Percentiles rank a stretch among this genome's conserved stretches.
phyloP scores from a whole-genome alignment of 2,797 vertebrate genomes.

The Gambusia yucatana region DNA sequence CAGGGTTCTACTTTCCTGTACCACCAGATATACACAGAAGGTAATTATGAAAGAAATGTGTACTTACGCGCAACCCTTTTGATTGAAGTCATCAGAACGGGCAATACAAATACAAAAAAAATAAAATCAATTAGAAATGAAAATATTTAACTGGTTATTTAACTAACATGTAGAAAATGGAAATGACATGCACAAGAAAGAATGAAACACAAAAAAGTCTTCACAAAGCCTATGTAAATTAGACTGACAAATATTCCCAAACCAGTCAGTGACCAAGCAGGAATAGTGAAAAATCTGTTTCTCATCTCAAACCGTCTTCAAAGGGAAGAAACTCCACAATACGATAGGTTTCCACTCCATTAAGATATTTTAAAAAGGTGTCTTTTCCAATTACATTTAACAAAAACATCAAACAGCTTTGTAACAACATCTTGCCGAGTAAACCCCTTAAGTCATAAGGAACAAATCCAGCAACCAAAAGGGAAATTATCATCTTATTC shows the following conservation, averaged over 20 bases:
- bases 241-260: slow-evolving; percentile 34
- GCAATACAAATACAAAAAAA: slow-evolving; percentile 43
- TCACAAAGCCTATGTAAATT: slow-evolving; percentile 50
- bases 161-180: slow-evolving; percentile 24
- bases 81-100: slow-evolving; percentile 64
- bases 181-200: slow-evolving; percentile 64
- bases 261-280: slow-evolving; percentile 54
- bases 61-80: slow-evolving; percentile 99
- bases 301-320: slow-evolving; percentile 65
- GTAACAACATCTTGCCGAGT: slow-evolving; percentile 71
- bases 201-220: slow-evolving; percentile 48
- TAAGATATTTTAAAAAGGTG: slow-evolving; percentile 59
- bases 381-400: slow-evolving; percentile 59
- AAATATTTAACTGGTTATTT: slow-evolving; percentile 13
- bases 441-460: slow-evolving; percentile 67
- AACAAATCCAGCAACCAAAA: slow-evolving; percentile 73
- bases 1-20: neutral
- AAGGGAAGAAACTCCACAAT: slow-evolving; percentile 68
- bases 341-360: slow-evolving; percentile 61
- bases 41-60: neutral
- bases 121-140: slow-evolving; percentile 71
- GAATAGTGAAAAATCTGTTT: slow-evolving; percentile 40
- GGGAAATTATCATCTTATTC: slow-evolving; percentile 68
- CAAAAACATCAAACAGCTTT: slow-evolving; percentile 69
- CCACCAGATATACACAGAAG: neutral